A percentile compares a stretch with the other conserved stretches of the same genome.
Evolutionary conservation across 2,888 invertebrate genomes (phyloP).

Genomic region (Pogonocherus hispidulus): DNA sequence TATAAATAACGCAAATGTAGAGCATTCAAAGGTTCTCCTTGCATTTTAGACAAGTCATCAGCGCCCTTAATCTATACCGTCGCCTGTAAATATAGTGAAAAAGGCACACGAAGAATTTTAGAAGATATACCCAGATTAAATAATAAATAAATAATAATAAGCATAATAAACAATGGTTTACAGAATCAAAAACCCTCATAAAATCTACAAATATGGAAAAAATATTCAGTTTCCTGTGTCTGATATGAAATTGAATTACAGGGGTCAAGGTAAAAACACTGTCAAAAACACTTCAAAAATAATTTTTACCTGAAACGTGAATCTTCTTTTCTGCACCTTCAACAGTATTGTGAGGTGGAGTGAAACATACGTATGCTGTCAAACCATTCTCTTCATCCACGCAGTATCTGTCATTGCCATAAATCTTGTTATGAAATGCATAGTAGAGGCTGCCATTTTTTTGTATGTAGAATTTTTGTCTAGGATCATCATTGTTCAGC

Average conservation of each 20-base stretch:
- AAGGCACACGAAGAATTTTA: too few relatives aligned
- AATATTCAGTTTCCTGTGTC: background rate
- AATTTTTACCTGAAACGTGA: background rate
- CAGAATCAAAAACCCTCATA: background rate
- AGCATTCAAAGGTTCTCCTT: too few relatives aligned
- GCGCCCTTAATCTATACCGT: too few relatives aligned
- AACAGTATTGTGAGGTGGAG: background rate
- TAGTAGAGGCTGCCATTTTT: constrained; percentile 11
- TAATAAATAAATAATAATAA: too few relatives aligned
- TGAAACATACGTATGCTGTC: constrained; percentile 2
- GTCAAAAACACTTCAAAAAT: too few relatives aligned
- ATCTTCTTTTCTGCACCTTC: background rate
- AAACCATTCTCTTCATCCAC: constrained; percentile 1
- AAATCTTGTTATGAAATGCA: background rate
- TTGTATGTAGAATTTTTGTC: constrained; percentile 2
- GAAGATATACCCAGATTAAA: background rate
- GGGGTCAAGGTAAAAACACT: background rate
- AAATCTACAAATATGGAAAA: background rate
- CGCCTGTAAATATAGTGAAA: too few relatives aligned
- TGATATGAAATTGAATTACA: background rate
- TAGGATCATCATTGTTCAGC: constrained; percentile 1
- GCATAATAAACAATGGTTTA: background rate
- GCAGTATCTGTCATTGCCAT: constrained; percentile 1
- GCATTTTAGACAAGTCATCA: too few relatives aligned
- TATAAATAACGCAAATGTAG: too few relatives aligned